phyloP scores from a whole-genome alignment of 2,888 invertebrate genomes.

The Podabrus alpinus region DNA sequence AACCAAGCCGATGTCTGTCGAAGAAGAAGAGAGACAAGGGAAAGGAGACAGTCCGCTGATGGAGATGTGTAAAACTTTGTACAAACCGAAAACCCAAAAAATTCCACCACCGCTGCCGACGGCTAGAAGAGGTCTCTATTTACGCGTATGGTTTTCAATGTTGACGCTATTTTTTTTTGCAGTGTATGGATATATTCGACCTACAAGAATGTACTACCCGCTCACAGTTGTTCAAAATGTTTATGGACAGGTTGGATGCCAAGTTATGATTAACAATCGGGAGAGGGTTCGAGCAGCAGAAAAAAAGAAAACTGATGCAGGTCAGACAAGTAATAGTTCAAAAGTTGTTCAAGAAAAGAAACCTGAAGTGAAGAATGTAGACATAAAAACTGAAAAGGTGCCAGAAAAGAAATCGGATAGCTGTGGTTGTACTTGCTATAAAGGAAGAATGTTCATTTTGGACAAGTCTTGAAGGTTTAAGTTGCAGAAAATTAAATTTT shows the following conservation, averaged over 20 bases:
- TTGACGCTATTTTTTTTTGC: neutral
- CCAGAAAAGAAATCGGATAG: neutral
- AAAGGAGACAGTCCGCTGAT: neutral
- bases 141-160: neutral
- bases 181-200: slow-evolving; percentile 24
- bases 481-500: too few relatives aligned
- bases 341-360: too few relatives aligned
- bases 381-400: neutral
- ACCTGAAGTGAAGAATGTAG: neutral
- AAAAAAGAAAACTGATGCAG: neutral
- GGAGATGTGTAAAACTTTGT: slow-evolving; percentile 13
- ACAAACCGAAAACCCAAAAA: slow-evolving; percentile 18
- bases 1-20: neutral
- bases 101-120: slow-evolving; percentile 30
- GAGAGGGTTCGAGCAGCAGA: neutral
- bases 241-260: slow-evolving; percentile 11
- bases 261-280: neutral
- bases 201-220: slow-evolving; percentile 17
- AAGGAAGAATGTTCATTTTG: neutral
- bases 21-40: neutral
- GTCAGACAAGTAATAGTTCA: neutral
- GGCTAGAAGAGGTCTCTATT: slow-evolving; percentile 24
- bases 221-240: slow-evolving; percentile 7
- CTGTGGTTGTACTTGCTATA: neutral
- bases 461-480: neutral